Base-by-base conservation (phyloP, 2,888 invertebrate species). In the Agonopterix alstromeriana region DNA sequence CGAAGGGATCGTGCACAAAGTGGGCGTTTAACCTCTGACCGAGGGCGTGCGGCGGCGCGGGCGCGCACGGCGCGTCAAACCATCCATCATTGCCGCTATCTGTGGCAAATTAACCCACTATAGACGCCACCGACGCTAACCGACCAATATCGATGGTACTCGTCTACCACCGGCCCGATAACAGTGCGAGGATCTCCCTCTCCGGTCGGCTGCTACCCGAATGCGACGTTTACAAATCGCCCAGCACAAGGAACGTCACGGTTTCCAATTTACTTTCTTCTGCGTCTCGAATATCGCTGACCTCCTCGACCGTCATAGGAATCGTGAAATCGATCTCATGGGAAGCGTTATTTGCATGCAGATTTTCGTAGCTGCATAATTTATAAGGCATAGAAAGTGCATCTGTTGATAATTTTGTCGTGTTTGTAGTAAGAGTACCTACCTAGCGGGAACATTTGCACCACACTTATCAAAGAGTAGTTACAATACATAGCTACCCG, bases 21-120 rank as follows among this genome's bases (percentile, higher is more conserved):
- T 85, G 82, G 81, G 81, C 70, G 82, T 85, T 85, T 86, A 84
- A 84, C 85, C 85, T 81, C 60, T 75, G 78, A 75, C 82, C 73
- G 67, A 71, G 68, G 75, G 75, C 78, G 73, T 74, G 74, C 67
- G 42, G 65, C 61, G 61, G 68, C 68, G 69, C 77, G 61, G 67
- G 75, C 75, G 75, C 77, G 73, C 67, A 73, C 69, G 63, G 69
- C 74, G 77, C 78, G 80, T 83, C 81, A 77, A 77, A 63, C 74
- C 69, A 82, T 84, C 83, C 74, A 82, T 85, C 85, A 81, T 70
- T 69, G 64, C 70, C 67, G 73, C 77, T 80, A 82, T 82, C 77
- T 78, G 67, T 65, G 73, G 78, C 77, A 81, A 82, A 84, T 84
- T 84, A 82, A 72, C 77, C 78, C 71, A 70, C 70, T 75, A 76